Base-by-base conservation (phyloP, 2,113 vertebrate genomes). In the Chlorocebus sabaeus region DNA sequence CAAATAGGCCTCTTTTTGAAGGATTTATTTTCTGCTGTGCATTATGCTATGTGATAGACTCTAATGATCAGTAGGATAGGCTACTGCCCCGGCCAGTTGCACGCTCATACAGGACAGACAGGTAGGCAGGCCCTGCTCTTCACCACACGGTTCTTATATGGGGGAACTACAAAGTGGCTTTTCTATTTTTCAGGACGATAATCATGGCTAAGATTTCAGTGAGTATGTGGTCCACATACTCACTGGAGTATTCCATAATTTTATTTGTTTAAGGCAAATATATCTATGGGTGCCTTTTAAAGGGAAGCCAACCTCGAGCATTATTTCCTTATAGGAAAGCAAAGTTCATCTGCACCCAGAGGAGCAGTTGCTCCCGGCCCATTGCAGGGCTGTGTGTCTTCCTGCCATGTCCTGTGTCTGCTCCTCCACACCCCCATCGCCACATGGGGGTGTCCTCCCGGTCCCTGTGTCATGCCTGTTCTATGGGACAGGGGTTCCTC, bases 401-500 rank as follows among this genome's bases (percentile, higher is more conserved):
- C 3, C 13, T 2, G 38, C 16, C 23, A 3, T 4, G 0, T 3
- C 6, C 22, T 0, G 2, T 1, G 3, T 3, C 6, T 0, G 6
- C 1, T 22, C 17, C 48, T 27, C 57, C 3, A 30, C 27, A 55
- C 0, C 1, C 14, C 73, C 30, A 18, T 6, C 27, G 17, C 30
- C 0, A 1, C 76, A 0, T 0, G 0, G 20, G 0, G 8, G 4
- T 2, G 1, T 27, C 16, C 9, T 67, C 5, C 0, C 2, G 10
- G 32, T 43, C 10, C 2, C 48, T 0, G 10, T 25, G 50, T 35
- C 27, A 13, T 17, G 13, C 43, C 76, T 6, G 10, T 25, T 61
- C 57, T 5, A 2, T 40, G 48, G 12, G 23, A 32, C 13, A n/a
- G n/a, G 79, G 68, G 22, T 12, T 25, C 45, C 20, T 48, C 0